Evolutionary conservation across 2,113 vertebrate genomes (phyloP).

Genomic region (Glaucomys volans): DNA sequence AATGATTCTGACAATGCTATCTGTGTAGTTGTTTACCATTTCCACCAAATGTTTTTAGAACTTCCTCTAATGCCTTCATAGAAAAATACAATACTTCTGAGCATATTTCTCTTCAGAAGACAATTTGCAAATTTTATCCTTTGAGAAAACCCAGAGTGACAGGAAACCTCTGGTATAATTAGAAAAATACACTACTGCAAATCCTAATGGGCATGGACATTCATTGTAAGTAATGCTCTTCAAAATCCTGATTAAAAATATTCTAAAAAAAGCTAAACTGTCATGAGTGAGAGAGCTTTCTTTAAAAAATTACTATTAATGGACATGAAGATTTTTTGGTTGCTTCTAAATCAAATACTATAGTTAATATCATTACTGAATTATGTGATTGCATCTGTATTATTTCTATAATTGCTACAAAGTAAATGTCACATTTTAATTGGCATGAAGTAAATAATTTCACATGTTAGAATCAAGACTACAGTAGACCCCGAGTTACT

Average conservation of each 20-base stretch:
- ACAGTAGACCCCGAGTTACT: not conserved
- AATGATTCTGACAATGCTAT: not conserved
- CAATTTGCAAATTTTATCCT: not conserved
- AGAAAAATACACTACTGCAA: not conserved
- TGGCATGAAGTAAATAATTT: not conserved
- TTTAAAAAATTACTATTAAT: not conserved
- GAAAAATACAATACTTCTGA: not conserved
- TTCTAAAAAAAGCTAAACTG: not conserved
- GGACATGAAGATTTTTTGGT: not conserved
- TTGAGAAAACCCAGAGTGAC: slow-evolving; percentile 13
- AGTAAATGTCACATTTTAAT: not conserved
- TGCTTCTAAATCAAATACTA: not conserved
- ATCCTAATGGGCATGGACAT: slow-evolving; percentile 4
- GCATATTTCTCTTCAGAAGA: slow-evolving; percentile 5
- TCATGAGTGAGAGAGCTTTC: not conserved
- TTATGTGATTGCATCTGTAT: not conserved
- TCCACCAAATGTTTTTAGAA: not conserved
- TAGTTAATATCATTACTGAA: not conserved
- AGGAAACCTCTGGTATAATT: slow-evolving; percentile 40
- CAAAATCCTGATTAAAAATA: slow-evolving; percentile 40
- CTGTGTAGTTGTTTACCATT: not conserved
- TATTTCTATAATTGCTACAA: not conserved
- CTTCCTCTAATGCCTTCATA: slow-evolving; percentile 13
- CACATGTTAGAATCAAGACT: not conserved
- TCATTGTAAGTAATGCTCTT: not conserved